These are phyloP conservation scores for Drosophila burlai DNA, from an alignment of 1,140 invertebrate genomes.

Conservation along the genomic window DNA sequence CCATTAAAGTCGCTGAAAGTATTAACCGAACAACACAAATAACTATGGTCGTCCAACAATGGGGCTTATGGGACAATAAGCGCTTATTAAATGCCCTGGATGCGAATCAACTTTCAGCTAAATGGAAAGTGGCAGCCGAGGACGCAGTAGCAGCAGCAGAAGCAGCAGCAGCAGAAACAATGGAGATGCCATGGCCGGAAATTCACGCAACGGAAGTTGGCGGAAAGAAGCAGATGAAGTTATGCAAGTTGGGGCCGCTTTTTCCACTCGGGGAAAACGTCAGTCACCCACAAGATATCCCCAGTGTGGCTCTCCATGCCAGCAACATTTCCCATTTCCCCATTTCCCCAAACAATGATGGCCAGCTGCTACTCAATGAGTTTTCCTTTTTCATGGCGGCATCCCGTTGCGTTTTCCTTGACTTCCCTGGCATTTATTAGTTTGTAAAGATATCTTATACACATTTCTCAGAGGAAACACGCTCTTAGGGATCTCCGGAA, in stretches of 20 bases:
- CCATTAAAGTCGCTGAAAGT: conserved; percentile 60
- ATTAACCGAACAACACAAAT: conserved; percentile 47
- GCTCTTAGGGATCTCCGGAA: neutral
- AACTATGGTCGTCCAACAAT: conserved; percentile 60
- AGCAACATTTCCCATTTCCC: neutral
- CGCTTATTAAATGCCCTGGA: conserved; percentile 80
- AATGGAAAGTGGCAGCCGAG: conserved; percentile 73
- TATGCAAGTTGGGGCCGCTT: conserved; percentile 25
- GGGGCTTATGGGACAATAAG: conserved; percentile 77
- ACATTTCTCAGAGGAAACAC: conserved; percentile 3
- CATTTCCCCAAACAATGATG: conserved; percentile 36
- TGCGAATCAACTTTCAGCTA: conserved; percentile 79
- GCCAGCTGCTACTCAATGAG: conserved; percentile 46
- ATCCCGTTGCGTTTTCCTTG: neutral
- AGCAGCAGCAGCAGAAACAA: conserved; percentile 58
- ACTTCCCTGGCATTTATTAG: conserved; percentile 7
- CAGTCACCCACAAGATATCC: conserved; percentile 55
- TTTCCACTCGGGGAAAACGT: conserved; percentile 64
- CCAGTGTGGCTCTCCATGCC: neutral
- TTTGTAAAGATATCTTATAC: conserved; percentile 12
- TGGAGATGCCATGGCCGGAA: conserved; percentile 64
- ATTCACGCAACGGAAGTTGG: conserved; percentile 63
- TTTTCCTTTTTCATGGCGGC: conserved; percentile 15
- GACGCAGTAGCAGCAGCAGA: conserved; percentile 34
- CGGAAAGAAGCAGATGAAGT: conserved; percentile 23